Conservation (phyloP, 2,888 invertebrate genomes). For the Halocaridina rubra region DNA sequence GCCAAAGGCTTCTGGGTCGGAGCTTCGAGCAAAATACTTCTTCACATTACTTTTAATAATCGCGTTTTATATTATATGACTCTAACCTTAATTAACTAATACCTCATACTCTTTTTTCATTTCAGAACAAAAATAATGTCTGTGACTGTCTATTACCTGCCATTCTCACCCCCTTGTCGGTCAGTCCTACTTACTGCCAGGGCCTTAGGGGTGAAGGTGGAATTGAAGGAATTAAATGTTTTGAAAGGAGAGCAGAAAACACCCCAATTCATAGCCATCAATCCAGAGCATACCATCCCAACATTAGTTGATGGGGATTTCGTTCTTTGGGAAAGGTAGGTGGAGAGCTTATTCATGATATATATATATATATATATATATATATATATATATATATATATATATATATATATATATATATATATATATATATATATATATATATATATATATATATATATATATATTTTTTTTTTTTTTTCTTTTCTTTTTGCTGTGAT, state of each 20-base stretch:
- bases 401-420: neutral
- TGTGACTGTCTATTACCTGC: slow-evolving; percentile 77
- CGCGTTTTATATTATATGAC: no score
- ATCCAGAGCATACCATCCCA: slow-evolving; percentile 82
- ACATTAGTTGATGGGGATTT: slow-evolving; percentile 85
- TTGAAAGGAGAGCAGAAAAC: slow-evolving; percentile 75
- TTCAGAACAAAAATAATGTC: slow-evolving; percentile 66
- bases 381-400: neutral
- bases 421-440: neutral
- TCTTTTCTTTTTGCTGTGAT: no score
- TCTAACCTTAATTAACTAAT: no score
- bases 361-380: neutral
- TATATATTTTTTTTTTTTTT: no score
- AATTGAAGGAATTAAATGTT: slow-evolving; percentile 75
- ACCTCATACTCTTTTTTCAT: no score
- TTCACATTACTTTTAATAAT: no score
- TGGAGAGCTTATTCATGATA: neutral
- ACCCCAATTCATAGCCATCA: slow-evolving; percentile 74
- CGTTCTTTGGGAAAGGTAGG: slow-evolving; percentile 75
- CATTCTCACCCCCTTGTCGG: slow-evolving; percentile 76
- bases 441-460: neutral
- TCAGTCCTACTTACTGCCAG: slow-evolving; percentile 76
- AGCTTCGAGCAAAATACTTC: no score
- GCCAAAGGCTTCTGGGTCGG: no score
- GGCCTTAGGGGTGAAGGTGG: slow-evolving; percentile 76